Conservation (phyloP, 2,888 invertebrate species). For the Tipula unca region DNA sequence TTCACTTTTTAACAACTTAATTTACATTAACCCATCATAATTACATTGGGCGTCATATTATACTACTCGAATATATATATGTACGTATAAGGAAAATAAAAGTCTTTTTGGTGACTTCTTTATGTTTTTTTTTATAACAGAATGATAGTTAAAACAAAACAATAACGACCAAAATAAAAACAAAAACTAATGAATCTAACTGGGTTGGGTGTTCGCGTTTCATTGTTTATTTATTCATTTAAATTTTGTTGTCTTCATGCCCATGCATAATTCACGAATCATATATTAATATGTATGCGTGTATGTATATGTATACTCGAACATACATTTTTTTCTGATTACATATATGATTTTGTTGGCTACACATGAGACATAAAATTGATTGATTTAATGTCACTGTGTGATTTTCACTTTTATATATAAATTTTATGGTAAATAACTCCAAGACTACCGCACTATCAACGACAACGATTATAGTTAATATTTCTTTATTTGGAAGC, state of each 20-base stretch:
- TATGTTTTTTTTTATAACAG: neutral
- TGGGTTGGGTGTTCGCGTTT: neutral
- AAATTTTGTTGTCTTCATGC: neutral
- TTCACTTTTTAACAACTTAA: neutral
- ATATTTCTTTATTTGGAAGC: neutral
- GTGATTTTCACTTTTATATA: neutral
- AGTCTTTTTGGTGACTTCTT: neutral
- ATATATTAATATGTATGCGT: neutral
- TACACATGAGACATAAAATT: neutral
- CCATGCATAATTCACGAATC: neutral
- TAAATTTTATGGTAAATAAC: neutral
- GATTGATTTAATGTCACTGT: neutral
- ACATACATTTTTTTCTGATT: neutral
- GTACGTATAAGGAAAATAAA: neutral
- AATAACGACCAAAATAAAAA: neutral
- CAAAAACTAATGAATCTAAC: neutral
- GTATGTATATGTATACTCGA: neutral
- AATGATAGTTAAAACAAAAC: neutral
- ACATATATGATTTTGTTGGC: neutral
- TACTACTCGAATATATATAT: no score
- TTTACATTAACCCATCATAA: neutral
- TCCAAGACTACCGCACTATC: neutral
- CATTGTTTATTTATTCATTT: neutral
- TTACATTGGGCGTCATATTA: neutral
- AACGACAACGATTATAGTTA: neutral